These are phyloP conservation scores for Zaprionus davidi DNA, from an alignment of 1,140 invertebrate species.

Conservation along the genomic window DNA sequence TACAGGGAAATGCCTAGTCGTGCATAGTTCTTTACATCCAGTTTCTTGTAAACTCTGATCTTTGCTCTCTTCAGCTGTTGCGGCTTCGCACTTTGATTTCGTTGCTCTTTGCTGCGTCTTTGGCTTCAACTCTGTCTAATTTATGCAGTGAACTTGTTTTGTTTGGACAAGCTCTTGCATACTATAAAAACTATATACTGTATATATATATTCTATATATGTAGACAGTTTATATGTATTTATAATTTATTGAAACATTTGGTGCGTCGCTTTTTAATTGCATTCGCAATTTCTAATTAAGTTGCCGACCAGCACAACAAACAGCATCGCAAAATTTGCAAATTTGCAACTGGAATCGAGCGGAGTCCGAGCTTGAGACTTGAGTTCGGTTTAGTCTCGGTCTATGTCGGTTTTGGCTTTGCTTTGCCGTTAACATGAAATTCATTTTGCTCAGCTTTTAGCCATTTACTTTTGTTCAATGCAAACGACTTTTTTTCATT, in stretches of 20 bases:
- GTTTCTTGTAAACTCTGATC: conserved; percentile 53
- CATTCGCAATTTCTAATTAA: conserved; percentile 82
- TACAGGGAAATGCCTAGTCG: not conserved
- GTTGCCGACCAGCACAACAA: conserved; percentile 47
- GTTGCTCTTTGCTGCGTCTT: conserved; percentile 38
- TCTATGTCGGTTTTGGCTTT: conserved; percentile 39
- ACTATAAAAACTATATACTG: not conserved
- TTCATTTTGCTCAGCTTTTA: conserved; percentile 55
- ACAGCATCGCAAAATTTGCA: conserved; percentile 33
- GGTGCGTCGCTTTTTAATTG: conserved; percentile 60
- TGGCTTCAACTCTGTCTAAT: conserved; percentile 53
- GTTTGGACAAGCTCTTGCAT: conserved; percentile 52
- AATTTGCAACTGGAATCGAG: conserved; percentile 58
- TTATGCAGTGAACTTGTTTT: conserved; percentile 80
- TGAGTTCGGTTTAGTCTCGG: conserved; percentile 28
- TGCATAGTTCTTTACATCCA: conserved; percentile 19
- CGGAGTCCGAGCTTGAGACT: conserved; percentile 11
- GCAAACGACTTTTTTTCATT: conserved; percentile 68
- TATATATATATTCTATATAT: not conserved
- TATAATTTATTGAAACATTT: conserved; percentile 60
- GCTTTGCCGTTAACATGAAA: conserved; percentile 67
- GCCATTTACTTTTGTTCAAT: conserved; percentile 67
- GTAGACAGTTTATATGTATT: conserved; percentile 21
- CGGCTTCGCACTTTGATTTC: conserved; percentile 54
- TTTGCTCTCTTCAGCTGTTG: conserved; percentile 25